Evolutionary conservation across 2,888 invertebrate genomes (phyloP), one percentile per base, ranked within the genome.

Genomic region (Phanerotoma sp.): DNA sequence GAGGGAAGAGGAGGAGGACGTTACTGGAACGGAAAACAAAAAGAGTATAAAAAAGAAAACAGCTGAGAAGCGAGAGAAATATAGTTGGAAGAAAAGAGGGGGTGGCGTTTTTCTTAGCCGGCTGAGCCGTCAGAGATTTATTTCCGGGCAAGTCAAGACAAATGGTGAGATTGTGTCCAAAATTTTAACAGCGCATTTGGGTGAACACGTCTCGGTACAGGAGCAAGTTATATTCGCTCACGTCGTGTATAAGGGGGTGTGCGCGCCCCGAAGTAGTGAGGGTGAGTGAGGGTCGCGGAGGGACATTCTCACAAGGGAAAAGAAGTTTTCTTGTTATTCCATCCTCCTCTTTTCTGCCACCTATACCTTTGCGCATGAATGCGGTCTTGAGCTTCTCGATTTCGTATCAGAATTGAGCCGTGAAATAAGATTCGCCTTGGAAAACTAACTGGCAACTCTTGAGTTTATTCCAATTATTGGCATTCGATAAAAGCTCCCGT

Each of bases 161-260:
- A 86, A 86, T 85, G 85, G 86, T 81, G 80, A 85, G 86, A 85
- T 86, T 86, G 86, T 85, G 86, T 86, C 85, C 84, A 86, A 86
- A 86, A 86, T 86, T 86, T 86, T 85, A 86, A 85, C 84, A 84
- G 84, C 85, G 82, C 84, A 86, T 86, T 86, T 84, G 81, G 73
- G 70, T 70, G 75, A 74, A 72, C 73, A 70, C 75, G 72, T 72
- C 72, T 63, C 62, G 59, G 62, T 80, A 54, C 80, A 78, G 50
- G 78, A 75, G 68, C 77, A 70, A 25, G 66, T 67, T 69, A 74
- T 79, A 78, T 79, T 77, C 78, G 73, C 79, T 79, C 79, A 77
- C 76, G 73, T 71, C 65, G 71, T 51, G 61, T 61, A 61, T 61
- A 61, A 63, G 62, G 63, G 62, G 53, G n/a, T n/a, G n/a, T 40